These are phyloP conservation scores for Macquaria ambigua DNA, from an alignment of 2,113 vertebrate genomes.

Conservation along the genomic window DNA sequence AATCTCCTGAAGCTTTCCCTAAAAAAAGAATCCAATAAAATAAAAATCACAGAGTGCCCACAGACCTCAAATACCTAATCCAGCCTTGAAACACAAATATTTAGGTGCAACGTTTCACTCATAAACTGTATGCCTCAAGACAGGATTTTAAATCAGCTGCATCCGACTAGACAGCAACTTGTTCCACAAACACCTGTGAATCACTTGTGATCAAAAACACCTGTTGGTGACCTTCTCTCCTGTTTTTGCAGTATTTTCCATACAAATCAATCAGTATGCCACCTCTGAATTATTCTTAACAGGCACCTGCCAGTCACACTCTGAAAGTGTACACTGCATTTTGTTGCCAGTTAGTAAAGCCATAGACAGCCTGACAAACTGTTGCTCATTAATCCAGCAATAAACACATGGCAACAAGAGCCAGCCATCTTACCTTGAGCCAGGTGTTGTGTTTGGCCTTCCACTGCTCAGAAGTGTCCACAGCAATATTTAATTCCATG, in stretches of 20 bases:
- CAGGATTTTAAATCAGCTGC: constrained; percentile 22
- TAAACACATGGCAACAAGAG: not conserved
- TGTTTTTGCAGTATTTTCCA: not conserved
- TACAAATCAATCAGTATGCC: not conserved
- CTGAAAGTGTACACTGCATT: not conserved
- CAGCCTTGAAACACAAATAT: not conserved
- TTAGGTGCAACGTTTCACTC: not conserved
- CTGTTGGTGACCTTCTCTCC: not conserved
- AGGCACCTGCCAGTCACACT: constrained; percentile 38
- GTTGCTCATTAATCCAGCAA: constrained; percentile 29
- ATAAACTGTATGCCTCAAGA: not conserved
- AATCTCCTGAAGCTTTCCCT: not conserved
- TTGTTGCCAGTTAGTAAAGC: constrained; percentile 30
- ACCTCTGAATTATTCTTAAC: constrained; percentile 18
- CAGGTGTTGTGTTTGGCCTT: not conserved
- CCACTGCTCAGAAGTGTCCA: not conserved
- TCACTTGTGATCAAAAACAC: constrained; percentile 15
- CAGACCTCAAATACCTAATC: not conserved
- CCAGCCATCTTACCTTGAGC: constrained; percentile 11
- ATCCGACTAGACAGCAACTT: constrained; percentile 21
- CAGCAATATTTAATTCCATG: not conserved
- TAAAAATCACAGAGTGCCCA: not conserved
- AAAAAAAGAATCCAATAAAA: not conserved
- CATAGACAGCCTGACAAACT: not conserved
- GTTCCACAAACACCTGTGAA: constrained; percentile 6